Base-by-base conservation (phyloP, 2,888 invertebrate species). In the Archips xylosteana region DNA sequence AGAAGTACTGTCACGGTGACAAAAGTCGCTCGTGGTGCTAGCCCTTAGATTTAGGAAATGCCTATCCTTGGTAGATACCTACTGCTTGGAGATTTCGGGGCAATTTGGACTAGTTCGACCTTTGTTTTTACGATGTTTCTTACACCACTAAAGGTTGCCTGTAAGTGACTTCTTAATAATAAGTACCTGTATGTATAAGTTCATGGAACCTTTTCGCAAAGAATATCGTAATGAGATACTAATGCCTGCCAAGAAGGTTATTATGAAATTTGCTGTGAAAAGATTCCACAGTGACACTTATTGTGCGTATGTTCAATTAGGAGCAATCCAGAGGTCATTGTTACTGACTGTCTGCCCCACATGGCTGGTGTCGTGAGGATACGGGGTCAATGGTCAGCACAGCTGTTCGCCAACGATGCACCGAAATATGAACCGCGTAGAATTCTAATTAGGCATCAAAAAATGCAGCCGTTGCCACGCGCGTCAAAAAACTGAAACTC, bases 361-460 rank as follows among this genome's bases (percentile, higher is more conserved):
- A 57, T 57, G 57, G 15, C 51, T 47, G 13, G 4, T 23, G 42
- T 51, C 39, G 68, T 64, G 63, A 73, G 63, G 63, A 67, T 63
- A 63, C 64, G 36, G 73, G 68, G 73, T 73, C 73, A 74, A 70
- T 65, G 74, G 13, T 70, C 74, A 64, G 45, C 65, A 60, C 74
- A 74, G 74, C 74, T 74, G 69, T 74, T 74, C 59, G 65, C 57
- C 12, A 51, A 36, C 66, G 34, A 42, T 69, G 59, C 64, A 67
- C 75, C 73, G 65, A 77, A 76, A 76, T 71, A 72, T 69, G 57
- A 68, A 59, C 69, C 65, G 68, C 59, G 68, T 62, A 54, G 54
- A 62, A 64, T 73, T 73, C 61, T 68, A 57, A 68, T 67, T 62
- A 57, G 61, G 39, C 61, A 51, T 59, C 9, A 60, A 72, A 72